Conservation (phyloP, 2,797 vertebrate genomes). For the Pygocentrus nattereri region DNA sequence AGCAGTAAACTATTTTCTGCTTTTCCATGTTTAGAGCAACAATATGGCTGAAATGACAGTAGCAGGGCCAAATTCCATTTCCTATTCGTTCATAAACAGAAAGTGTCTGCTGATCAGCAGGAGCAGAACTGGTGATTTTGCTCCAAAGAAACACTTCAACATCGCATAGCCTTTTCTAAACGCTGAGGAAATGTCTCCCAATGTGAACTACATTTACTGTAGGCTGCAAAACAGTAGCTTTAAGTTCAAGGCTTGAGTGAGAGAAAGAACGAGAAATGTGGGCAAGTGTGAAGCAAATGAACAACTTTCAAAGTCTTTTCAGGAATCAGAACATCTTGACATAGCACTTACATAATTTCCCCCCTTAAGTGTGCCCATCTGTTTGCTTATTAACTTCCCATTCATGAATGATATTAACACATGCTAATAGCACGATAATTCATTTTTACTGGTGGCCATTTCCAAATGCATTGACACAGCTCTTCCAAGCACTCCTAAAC, state of each 20-base stretch:
- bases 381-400: conserved; percentile 21
- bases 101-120: background rate
- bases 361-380: background rate
- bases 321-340: background rate
- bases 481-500: background rate
- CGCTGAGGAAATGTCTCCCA: background rate
- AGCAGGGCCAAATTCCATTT: background rate
- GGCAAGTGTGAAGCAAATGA: conserved; percentile 39
- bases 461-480: background rate
- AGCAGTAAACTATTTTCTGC: background rate
- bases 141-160: background rate
- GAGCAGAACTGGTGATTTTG: background rate
- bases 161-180: background rate
- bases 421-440: background rate
- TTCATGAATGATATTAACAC: conserved; percentile 9
- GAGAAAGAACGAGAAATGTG: conserved; percentile 25
- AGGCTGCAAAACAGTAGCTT: too few species aligned
- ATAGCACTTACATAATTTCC: background rate
- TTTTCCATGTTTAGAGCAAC: background rate
- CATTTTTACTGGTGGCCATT: background rate
- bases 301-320: background rate
- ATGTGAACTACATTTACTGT: too few species aligned
- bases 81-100: background rate
- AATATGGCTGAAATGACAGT: background rate
- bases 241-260: background rate